Percentiles rank a stretch among this genome's conserved stretches.
Evolutionary conservation across 1,140 invertebrate genomes (phyloP).

Genomic region (Zophobas morio): DNA sequence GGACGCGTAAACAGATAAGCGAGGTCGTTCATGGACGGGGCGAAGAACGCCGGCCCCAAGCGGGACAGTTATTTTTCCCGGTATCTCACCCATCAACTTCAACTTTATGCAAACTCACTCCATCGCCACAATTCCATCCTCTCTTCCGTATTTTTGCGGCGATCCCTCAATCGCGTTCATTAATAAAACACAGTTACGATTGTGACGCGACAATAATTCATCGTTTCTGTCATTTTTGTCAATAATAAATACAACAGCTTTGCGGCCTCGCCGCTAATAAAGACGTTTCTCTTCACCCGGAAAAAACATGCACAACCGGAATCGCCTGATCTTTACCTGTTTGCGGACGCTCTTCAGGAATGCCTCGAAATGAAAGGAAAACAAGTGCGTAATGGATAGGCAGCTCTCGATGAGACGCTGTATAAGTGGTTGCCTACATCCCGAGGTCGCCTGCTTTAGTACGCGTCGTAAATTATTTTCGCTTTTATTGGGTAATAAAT

Average conservation of each 20-base stretch:
- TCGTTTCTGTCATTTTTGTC: slow-evolving; percentile 3
- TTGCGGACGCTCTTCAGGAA: background rate
- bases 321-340: background rate
- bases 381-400: background rate
- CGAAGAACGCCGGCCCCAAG: too few species aligned
- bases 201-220: slow-evolving; percentile 10
- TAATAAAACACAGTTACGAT: slow-evolving; percentile 30
- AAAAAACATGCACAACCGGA: slow-evolving; percentile 26
- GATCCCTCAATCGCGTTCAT: slow-evolving; percentile 20
- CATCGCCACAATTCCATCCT: slow-evolving; percentile 9
- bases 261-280: slow-evolving; percentile 10
- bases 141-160: slow-evolving; percentile 12
- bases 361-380: background rate
- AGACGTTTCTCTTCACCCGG: background rate
- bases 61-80: too few species aligned
- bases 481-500: slow-evolving; percentile 24
- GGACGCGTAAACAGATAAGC: too few species aligned
- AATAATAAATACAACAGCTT: slow-evolving; percentile 4
- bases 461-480: background rate
- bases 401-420: background rate
- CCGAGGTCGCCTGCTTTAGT: background rate
- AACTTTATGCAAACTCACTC: slow-evolving; percentile 18
- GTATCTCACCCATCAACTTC: background rate
- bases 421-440: background rate
- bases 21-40: too few species aligned